A percentile compares a stretch with the other conserved stretches of the same genome.
Conservation (phyloP, 2,797 vertebrate species). For the Galagoides demidoff region DNA sequence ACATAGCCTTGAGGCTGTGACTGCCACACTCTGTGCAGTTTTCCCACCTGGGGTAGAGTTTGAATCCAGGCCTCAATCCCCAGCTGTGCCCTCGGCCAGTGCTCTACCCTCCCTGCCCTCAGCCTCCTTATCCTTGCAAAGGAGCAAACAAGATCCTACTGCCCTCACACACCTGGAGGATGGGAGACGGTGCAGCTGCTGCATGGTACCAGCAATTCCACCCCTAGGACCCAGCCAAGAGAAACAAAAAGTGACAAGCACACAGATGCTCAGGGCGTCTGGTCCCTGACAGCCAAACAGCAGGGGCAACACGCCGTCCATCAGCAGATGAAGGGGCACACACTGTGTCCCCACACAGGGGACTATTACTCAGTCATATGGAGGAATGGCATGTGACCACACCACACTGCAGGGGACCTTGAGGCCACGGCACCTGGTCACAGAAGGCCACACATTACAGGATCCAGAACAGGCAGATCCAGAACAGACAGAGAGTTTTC, state of each 20-base stretch:
- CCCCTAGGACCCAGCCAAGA: neutral
- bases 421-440: neutral
- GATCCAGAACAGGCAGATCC: neutral
- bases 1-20: rapidly evolving
- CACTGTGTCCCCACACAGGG: rapidly evolving
- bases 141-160: neutral
- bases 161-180: neutral
- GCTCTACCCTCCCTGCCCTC: rapidly evolving
- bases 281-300: rapidly evolving
- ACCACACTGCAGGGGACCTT: rapidly evolving
- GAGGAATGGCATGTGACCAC: rapidly evolving
- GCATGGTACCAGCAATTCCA: rapidly evolving
- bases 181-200: rapidly evolving
- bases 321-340: rapidly evolving
- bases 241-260: neutral
- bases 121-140: neutral
- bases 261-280: rapidly evolving
- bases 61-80: rapidly evolving
- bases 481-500: neutral
- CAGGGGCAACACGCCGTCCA: rapidly evolving
- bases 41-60: neutral
- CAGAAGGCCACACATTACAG: neutral
- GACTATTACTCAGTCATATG: neutral
- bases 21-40: rapidly evolving
- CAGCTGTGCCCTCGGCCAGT: rapidly evolving